These are phyloP conservation scores for Albula goreensis DNA, from an alignment of 2,113 vertebrate genomes.

Conservation along the genomic window DNA sequence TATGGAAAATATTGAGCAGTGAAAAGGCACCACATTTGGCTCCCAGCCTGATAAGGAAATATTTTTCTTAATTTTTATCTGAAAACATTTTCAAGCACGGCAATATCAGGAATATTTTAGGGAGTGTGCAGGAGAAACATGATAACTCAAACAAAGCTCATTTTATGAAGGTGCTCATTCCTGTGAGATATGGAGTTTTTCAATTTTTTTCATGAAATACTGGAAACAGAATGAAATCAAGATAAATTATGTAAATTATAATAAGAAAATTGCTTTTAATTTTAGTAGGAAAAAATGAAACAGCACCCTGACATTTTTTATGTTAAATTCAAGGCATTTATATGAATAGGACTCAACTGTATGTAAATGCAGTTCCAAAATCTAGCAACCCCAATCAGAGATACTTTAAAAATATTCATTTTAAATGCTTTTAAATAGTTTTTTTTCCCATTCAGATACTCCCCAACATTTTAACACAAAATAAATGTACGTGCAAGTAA, in stretches of 20 bases:
- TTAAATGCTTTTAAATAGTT: neutral
- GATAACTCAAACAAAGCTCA: neutral
- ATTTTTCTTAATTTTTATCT: constrained; percentile 4
- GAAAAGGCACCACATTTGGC: neutral
- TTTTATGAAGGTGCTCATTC: neutral
- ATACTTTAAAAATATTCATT: neutral
- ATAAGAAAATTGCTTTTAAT: neutral
- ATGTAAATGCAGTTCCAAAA: neutral
- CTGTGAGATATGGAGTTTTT: too few relatives aligned
- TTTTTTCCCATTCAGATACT: neutral
- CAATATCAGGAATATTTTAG: neutral
- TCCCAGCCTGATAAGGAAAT: neutral
- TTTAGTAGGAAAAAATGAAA: neutral
- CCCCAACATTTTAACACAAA: neutral
- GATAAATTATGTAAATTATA: neutral
- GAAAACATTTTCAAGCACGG: neutral
- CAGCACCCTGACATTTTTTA: neutral
- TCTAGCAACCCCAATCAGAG: neutral
- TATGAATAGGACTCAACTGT: neutral
- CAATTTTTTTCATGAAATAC: neutral
- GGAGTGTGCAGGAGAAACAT: neutral
- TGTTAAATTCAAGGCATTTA: neutral
- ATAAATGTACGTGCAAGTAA: too few relatives aligned
- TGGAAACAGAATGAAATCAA: neutral
- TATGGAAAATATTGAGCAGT: neutral